Evolutionary conservation across 1,140 invertebrate species (phyloP).

Genomic region (Hypothenemus hampei): DNA sequence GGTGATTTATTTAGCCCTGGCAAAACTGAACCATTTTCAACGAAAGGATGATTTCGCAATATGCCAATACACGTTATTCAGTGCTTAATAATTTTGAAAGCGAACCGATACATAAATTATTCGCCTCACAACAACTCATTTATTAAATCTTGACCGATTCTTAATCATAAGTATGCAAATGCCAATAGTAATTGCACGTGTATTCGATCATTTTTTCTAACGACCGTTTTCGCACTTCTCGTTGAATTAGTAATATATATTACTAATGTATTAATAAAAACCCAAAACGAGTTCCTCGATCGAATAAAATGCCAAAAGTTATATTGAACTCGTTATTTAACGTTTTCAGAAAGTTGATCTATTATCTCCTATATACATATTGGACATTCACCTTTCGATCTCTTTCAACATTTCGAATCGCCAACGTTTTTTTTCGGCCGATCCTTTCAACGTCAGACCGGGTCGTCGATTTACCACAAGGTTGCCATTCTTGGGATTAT

Average conservation of each 20-base stretch:
- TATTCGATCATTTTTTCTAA: too few species aligned
- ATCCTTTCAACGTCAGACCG: slow-evolving; percentile 6
- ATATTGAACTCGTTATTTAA: too few species aligned
- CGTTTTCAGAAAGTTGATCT: too few species aligned
- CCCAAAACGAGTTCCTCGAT: too few species aligned
- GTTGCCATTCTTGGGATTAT: slow-evolving; percentile 6
- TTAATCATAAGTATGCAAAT: not conserved
- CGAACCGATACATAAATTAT: slow-evolving; percentile 4
- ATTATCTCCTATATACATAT: too few species aligned
- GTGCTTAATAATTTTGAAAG: slow-evolving; percentile 8
- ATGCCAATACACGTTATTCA: slow-evolving; percentile 8
- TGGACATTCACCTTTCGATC: slow-evolving; percentile 4
- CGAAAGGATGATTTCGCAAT: slow-evolving; percentile 18
- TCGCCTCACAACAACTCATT: slow-evolving; percentile 1
- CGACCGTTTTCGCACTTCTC: too few species aligned
- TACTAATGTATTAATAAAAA: too few species aligned
- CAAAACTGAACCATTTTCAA: slow-evolving; percentile 3
- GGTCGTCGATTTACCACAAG: slow-evolving; percentile 12
- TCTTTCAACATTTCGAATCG: slow-evolving; percentile 3
- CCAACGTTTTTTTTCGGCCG: slow-evolving; percentile 4
- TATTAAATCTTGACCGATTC: slow-evolving; percentile 1
- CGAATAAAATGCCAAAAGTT: too few species aligned
- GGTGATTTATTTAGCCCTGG: not conserved
- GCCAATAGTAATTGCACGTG: slow-evolving; percentile 6
- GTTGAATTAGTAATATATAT: too few species aligned